Evolutionary conservation across 1,140 invertebrate species (phyloP).

Genomic region (Drosophila melanica): DNA sequence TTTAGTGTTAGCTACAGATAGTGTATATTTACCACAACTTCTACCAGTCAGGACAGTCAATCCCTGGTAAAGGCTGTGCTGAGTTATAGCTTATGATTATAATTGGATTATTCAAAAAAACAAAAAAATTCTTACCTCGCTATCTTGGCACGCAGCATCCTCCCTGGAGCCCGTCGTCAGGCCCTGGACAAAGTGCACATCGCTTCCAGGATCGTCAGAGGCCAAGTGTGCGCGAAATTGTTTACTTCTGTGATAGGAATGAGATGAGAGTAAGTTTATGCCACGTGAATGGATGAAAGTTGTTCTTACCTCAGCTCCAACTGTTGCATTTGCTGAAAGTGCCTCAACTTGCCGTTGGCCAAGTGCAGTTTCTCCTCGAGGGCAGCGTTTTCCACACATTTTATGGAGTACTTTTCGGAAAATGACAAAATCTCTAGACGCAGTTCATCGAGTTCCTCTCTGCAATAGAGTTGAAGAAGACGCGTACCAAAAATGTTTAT

Average conservation of each 20-base stretch:
- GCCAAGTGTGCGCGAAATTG: conserved; percentile 90
- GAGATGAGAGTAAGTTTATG: background rate
- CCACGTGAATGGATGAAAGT: background rate
- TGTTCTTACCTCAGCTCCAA: conserved; percentile 87
- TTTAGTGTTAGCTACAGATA: conserved; percentile 54
- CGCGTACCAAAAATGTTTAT: background rate
- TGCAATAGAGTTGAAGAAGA: conserved; percentile 68
- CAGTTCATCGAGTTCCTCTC: conserved; percentile 93
- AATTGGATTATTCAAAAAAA: background rate
- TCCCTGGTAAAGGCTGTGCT: conserved; percentile 6
- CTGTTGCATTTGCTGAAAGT: conserved; percentile 90
- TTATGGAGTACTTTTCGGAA: conserved; percentile 95
- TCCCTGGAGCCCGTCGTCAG: conserved; percentile 61
- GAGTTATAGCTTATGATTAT: background rate
- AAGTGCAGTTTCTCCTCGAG: conserved; percentile 92
- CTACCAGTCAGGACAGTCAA: conserved; percentile 1
- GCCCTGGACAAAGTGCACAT: conserved; percentile 75
- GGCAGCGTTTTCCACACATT: conserved; percentile 94
- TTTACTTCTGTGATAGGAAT: conserved; percentile 86
- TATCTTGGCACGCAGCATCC: conserved; percentile 70
- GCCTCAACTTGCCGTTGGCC: conserved; percentile 90
- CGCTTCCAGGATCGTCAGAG: conserved; percentile 87
- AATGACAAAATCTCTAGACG: conserved; percentile 93
- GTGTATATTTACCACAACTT: background rate
- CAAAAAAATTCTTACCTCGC: conserved; percentile 67